These are phyloP conservation scores for Artemisiospiza belli DNA, from an alignment of 2,113 vertebrate species.

Conservation along the genomic window DNA sequence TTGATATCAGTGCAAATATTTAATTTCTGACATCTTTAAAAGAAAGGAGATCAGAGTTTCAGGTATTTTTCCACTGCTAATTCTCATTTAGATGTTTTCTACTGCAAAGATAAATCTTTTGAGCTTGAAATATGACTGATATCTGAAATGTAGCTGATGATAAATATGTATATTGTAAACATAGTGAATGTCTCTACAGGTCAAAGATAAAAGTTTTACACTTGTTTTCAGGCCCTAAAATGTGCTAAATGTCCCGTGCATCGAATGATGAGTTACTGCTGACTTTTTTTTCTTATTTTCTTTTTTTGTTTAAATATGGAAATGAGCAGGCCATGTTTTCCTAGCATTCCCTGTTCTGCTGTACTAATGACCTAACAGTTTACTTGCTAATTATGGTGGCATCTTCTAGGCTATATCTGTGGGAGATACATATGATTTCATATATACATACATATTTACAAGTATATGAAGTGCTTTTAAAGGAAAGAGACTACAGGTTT, in stretches of 20 bases:
- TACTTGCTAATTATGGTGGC: neutral
- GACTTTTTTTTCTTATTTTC: neutral
- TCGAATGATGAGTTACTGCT: neutral
- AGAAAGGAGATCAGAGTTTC: neutral
- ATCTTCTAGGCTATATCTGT: neutral
- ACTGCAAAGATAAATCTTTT: neutral
- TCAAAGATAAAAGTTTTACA: neutral
- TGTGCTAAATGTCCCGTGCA: neutral
- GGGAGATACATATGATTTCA: neutral
- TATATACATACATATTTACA: too few relatives aligned
- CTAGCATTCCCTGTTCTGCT: neutral
- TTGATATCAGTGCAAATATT: conserved; percentile 40
- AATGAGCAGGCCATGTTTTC: neutral
- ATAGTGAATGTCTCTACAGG: neutral
- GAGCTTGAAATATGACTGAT: neutral
- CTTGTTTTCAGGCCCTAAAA: neutral
- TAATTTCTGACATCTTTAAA: conserved; percentile 30
- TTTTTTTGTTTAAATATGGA: neutral
- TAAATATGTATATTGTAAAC: neutral
- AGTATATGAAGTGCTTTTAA: neutral
- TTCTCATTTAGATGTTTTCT: neutral
- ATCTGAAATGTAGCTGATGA: neutral
- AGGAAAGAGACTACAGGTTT: neutral
- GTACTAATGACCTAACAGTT: neutral
- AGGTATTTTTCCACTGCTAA: neutral